Percentiles rank a stretch among this genome's conserved stretches.
Evolutionary conservation across 2,113 vertebrate species (phyloP).

Genomic region (Petromus typicus): DNA sequence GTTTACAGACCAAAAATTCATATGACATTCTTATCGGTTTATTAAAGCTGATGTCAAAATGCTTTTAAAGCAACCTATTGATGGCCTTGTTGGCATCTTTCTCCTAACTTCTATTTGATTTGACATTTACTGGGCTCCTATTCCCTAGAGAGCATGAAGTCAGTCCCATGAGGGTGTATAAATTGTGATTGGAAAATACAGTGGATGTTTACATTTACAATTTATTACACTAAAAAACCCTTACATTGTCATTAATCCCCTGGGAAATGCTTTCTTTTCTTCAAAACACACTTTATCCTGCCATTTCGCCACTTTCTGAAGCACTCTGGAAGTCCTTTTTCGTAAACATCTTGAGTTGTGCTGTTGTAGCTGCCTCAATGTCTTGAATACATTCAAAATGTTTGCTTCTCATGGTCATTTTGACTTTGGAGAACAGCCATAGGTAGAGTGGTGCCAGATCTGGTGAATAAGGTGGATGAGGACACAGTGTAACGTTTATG

Average conservation of each 20-base stretch:
- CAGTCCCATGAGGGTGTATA: not conserved
- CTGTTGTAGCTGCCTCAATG: not conserved
- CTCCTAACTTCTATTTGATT: slow-evolving; percentile 22
- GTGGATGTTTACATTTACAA: not conserved
- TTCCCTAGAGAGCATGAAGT: not conserved
- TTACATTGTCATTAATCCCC: not conserved
- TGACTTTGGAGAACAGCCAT: not conserved
- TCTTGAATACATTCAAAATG: not conserved
- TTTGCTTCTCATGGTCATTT: not conserved
- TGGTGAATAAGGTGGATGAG: not conserved
- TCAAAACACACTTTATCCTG: not conserved
- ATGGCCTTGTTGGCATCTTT: slow-evolving; percentile 20
- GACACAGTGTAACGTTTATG: not conserved
- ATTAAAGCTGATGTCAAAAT: slow-evolving; percentile 39
- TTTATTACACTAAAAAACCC: not conserved
- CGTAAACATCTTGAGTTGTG: not conserved
- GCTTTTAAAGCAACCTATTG: slow-evolving; percentile 24
- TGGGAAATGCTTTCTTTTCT: not conserved
- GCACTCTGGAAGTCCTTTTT: not conserved
- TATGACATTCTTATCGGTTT: slow-evolving; percentile 39
- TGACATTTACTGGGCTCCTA: slow-evolving; percentile 17
- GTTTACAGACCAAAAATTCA: slow-evolving; percentile 15
- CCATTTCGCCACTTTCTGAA: not conserved
- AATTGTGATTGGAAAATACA: not conserved
- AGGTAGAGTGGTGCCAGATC: not conserved